phyloP scores from a whole-genome alignment of 2,888 invertebrate genomes.

The Odontothrips loti region DNA sequence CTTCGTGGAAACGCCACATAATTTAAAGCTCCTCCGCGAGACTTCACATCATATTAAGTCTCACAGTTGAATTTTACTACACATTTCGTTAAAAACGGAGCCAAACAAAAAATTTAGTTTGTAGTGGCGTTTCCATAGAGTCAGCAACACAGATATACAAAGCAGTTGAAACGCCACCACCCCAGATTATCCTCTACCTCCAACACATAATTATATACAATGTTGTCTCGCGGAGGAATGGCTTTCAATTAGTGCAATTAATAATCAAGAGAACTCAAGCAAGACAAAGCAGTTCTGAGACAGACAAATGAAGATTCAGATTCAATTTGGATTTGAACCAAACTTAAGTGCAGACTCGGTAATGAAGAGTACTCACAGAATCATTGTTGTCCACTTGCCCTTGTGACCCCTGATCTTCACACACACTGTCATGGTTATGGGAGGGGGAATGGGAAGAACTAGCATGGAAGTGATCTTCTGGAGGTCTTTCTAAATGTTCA shows the following conservation, averaged over 20 bases:
- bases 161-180: slow-evolving; percentile 5
- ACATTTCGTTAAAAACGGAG: neutral
- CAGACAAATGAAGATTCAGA: too few species aligned
- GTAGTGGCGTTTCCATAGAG: slow-evolving; percentile 16
- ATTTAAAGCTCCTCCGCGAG: neutral
- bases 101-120: neutral
- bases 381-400: slow-evolving; percentile 8
- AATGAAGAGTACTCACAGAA: neutral
- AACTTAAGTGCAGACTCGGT: too few species aligned
- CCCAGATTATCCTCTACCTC: neutral
- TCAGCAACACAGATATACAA: neutral
- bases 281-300: too few species aligned
- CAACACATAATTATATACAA: neutral
- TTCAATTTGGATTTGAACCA: too few species aligned
- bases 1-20: slow-evolving; percentile 16
- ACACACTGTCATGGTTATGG: neutral
- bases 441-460: neutral
- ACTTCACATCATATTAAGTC: neutral
- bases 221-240: neutral
- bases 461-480: neutral
- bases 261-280: too few species aligned
- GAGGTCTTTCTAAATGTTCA: neutral
- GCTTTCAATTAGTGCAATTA: neutral
- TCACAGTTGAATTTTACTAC: neutral
- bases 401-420: neutral